Percentiles rank a stretch among this genome's conserved stretches.
phyloP scores from a whole-genome alignment of 2,797 vertebrate species.

The Aeoliscus strigatus region DNA sequence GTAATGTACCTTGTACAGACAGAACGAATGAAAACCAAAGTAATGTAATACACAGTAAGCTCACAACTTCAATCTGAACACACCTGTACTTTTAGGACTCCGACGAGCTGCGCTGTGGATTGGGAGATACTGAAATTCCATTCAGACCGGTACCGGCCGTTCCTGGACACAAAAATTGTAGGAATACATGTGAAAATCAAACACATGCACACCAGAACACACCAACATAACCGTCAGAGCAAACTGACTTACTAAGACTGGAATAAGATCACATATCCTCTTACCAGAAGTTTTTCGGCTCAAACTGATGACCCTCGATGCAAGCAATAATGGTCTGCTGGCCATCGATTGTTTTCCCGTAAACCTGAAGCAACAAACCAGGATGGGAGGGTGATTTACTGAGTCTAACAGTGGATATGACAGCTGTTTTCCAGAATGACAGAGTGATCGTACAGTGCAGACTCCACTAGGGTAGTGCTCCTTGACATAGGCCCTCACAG shows the following conservation, averaged over 20 bases:
- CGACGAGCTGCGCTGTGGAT: conserved; percentile 81
- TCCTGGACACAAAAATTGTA: conserved; percentile 69
- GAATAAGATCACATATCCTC: conserved; percentile 8
- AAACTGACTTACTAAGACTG: conserved; percentile 8
- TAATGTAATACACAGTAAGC: background rate
- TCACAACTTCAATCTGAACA: conserved; percentile 1
- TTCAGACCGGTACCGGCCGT: conserved; percentile 91
- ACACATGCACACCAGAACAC: background rate
- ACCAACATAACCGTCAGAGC: background rate
- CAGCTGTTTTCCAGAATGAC: background rate
- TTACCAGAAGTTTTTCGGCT: conserved; percentile 97
- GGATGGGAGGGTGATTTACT: background rate
- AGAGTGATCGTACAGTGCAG: conserved; percentile 77
- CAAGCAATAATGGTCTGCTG: conserved; percentile 94
- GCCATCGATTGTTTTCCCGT: conserved; percentile 92
- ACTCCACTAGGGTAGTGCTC: conserved; percentile 92
- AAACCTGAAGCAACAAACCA: conserved; percentile 75
- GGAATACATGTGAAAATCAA: background rate
- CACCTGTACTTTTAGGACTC: conserved; percentile 93
- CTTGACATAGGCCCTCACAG: conserved; percentile 86
- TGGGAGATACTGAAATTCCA: conserved; percentile 92
- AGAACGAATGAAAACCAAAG: conserved; percentile 2
- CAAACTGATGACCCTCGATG: conserved; percentile 94
- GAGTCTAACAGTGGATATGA: background rate
- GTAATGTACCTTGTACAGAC: conserved; percentile 84